A percentile compares a stretch with the other conserved stretches of the same genome.
Conservation (phyloP, 2,113 vertebrate genomes). For the Noctilio leporinus region DNA sequence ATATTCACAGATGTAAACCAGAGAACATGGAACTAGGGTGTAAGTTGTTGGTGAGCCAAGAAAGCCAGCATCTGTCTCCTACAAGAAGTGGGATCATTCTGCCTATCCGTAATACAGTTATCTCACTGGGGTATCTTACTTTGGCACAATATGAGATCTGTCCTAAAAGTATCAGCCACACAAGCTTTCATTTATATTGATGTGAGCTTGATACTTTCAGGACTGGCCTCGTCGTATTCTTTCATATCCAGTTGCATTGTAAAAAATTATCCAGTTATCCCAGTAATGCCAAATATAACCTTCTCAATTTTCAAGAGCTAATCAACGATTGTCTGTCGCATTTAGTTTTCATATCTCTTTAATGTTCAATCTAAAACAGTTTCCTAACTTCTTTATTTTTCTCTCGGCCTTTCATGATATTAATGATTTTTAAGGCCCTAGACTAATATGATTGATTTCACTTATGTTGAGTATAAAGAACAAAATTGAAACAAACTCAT, state of each 20-base stretch:
- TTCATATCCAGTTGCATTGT: not conserved
- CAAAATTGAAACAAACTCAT: not conserved
- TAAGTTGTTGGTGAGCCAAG: not conserved
- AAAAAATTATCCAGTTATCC: not conserved
- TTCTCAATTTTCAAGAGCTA: not conserved
- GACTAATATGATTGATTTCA: not conserved
- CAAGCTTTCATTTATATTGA: too few species aligned
- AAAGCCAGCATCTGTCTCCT: not conserved
- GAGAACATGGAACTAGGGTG: not conserved
- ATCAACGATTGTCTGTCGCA: not conserved
- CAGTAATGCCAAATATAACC: not conserved
- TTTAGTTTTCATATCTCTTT: not conserved
- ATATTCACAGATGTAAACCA: not conserved
- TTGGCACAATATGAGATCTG: too few species aligned
- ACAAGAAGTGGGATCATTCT: not conserved
- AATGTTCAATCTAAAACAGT: not conserved
- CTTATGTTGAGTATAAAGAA: not conserved
- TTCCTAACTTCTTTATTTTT: not conserved
- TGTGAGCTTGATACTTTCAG: too few species aligned
- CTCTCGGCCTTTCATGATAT: not conserved
- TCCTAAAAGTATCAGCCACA: too few species aligned
- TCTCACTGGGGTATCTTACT: not conserved
- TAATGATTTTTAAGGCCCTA: not conserved
- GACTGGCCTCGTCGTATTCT: too few species aligned
- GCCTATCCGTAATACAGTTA: not conserved